Base-by-base conservation (phyloP, 1,140 invertebrate genomes). In the Solenopsis fugax region DNA sequence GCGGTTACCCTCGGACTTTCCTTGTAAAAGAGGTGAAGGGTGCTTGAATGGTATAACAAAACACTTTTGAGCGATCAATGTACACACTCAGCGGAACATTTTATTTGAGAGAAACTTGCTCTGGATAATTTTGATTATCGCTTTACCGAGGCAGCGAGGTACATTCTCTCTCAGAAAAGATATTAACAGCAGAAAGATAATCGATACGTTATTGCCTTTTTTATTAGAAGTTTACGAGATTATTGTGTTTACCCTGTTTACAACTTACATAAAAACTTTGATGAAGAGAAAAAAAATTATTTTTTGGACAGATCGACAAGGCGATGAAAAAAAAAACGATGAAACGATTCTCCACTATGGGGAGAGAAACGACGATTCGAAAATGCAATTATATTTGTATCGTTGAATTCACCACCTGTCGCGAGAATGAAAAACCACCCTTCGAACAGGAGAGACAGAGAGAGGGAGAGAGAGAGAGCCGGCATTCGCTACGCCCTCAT, bases 351-450 rank as follows among this genome's bases (percentile, higher is more conserved):
- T 85, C 16, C 52, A 7, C 56, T 62, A 50, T 69, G 24, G 56
- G 37, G 60, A 58, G 21, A 62, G 45, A 86, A 76, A 92, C 52
- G 87, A 86, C 82, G 69, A 92, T 92, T 91, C 65, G 72, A 90
- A 91, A 93, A 92, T 87, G 87, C 89, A 92, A 93, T 93, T 92
- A 92, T 93, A 86, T 73, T 67, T 87, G 73, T 84, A 89, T 85
- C 69, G 80, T 81, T 89, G 37, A 45, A 54, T 34, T 37, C 80
- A 73, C 85, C 89, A 89, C 85, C 87, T 86, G 90, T 91, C 87
- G 76, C 85, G 58, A 85, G 34, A 87, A 78, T 81, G 75, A 90
- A 87, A 90, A 91, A 90, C 76, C 84, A 48, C 72, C 86, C 62
- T 10, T 45, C 75, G 52, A 86, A 88, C 50, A 78, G 62, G n/a